Base-by-base conservation (phyloP, 2,113 vertebrate genomes). In the Notarius quadriscutis region DNA sequence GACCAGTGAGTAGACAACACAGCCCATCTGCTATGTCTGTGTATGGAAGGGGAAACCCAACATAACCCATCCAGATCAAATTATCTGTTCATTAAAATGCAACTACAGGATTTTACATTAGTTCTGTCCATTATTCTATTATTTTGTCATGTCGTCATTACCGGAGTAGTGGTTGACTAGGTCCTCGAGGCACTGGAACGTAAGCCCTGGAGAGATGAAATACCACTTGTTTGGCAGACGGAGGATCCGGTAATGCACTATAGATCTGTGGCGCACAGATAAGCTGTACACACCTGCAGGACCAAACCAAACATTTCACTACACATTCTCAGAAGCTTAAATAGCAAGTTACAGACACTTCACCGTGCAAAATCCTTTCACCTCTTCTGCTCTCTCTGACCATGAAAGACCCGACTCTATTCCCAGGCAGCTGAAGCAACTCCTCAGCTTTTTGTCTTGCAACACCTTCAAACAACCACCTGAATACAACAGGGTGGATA, bases 81-180 rank as follows among this genome's bases (percentile, higher is more conserved):
- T 0, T 20, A 18, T 17, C 15, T 20, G 27, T 41, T 72, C 34
- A 75, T 78, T 25, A 4, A 30, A 57, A 79, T 79, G 25, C 25
- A 17, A 30, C 6, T 79, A 30, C 14, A 57, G 5, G 17, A 57
- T 57, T 18, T 57, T 79, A 78, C 20, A 25, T 77, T 51, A 77
- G 22, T 51, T 27, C 10, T 75, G 1, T 30, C 53, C 3, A 55
- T 77, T 34, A 7, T 27, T 72, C 6, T 79, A 55, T 78, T 58
- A 51, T 58, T 30, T 84, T n/a, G 30, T 55, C n/a, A 34, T n/a
- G 30, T 55, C 18, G 25, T 9, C 14, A 30, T 95, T 95, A 97
- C 97, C 96, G 15, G 96, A 97, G 88, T 97, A 97, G 94, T 97
- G 96, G 65, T 95, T 97, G 51, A 97, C 96, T 7, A 97, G 94